phyloP scores from a whole-genome alignment of 2,113 vertebrate species.

The Ailurus styani region DNA sequence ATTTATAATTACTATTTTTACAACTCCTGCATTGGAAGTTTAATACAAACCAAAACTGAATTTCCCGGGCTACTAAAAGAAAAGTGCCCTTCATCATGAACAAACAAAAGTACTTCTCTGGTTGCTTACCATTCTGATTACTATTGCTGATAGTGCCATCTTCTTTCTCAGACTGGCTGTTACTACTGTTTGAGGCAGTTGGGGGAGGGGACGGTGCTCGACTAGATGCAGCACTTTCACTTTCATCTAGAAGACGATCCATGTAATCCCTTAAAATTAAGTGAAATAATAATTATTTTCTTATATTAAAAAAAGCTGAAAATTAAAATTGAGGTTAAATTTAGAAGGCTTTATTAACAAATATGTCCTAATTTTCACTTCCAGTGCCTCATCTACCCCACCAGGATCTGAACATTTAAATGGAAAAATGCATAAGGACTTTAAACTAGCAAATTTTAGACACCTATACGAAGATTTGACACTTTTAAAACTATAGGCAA shows the following conservation, averaged over 20 bases:
- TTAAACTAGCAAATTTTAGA: background rate
- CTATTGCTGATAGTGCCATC: slow-evolving; percentile 81
- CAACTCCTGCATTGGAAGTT: background rate
- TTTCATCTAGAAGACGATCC: slow-evolving; percentile 93
- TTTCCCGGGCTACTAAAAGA: background rate
- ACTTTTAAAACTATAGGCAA: background rate
- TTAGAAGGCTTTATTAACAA: background rate
- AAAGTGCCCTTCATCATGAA: background rate
- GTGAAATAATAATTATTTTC: slow-evolving; percentile 9
- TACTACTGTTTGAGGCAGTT: slow-evolving; percentile 90
- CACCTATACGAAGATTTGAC: background rate
- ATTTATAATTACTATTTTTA: background rate
- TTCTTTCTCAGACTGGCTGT: slow-evolving; percentile 91
- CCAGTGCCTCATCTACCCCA: background rate
- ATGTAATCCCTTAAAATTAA: slow-evolving; percentile 90
- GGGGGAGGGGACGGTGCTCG: slow-evolving; percentile 90
- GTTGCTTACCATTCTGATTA: slow-evolving; percentile 90
- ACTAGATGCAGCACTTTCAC: slow-evolving; percentile 92
- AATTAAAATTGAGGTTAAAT: background rate
- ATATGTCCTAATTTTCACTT: background rate
- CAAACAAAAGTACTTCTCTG: background rate
- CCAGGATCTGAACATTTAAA: background rate
- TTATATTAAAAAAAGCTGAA: background rate
- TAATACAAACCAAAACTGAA: background rate
- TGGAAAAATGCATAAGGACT: background rate